phyloP scores from a whole-genome alignment of 2,797 vertebrate species.

The Allochrocebus solatus region DNA sequence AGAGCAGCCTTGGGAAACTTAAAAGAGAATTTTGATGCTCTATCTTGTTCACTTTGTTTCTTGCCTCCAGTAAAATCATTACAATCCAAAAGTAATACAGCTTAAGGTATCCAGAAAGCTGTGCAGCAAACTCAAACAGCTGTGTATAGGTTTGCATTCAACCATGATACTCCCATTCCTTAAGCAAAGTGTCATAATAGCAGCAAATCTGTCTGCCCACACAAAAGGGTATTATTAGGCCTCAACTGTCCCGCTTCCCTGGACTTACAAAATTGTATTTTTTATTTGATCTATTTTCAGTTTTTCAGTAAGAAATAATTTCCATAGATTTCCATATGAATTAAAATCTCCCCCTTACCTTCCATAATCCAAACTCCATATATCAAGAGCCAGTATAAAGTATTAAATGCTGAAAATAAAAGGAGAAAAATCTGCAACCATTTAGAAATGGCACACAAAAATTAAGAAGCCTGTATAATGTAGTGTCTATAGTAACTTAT shows the following conservation, averaged over 20 bases:
- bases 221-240: neutral
- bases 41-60: constrained; percentile 8
- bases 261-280: neutral
- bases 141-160: neutral
- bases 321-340: constrained; percentile 17
- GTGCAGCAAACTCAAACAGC: neutral
- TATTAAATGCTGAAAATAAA: neutral
- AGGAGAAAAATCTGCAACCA: constrained; percentile 18
- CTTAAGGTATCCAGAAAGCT: constrained; percentile 35
- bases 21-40: neutral
- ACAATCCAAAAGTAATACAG: neutral
- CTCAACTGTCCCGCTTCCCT: neutral
- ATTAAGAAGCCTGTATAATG: neutral
- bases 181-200: constrained; percentile 32
- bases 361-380: neutral
- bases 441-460: constrained; percentile 10
- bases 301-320: constrained; percentile 35
- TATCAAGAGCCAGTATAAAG: neutral
- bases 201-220: constrained; percentile 4
- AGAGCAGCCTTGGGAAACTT: constrained; percentile 9
- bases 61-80: neutral
- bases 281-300: neutral
- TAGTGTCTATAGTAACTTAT: neutral
- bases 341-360: neutral
- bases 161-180: neutral